phyloP scores from a whole-genome alignment of 1,140 invertebrate species.

The Aphaenogaster rudis region DNA sequence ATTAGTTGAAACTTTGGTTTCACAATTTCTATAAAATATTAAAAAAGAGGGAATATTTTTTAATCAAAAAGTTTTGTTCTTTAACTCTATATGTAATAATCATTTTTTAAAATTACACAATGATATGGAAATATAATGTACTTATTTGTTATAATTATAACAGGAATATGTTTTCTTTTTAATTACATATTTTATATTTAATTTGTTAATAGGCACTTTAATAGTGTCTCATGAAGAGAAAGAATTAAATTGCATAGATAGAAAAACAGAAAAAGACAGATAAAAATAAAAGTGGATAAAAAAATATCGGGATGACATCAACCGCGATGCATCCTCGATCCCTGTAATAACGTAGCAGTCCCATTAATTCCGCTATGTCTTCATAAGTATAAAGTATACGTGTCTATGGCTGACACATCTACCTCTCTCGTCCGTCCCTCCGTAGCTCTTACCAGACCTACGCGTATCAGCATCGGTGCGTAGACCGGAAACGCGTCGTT shows the following conservation, averaged over 20 bases:
- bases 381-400: slow-evolving; percentile 43
- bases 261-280: not conserved
- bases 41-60: not conserved
- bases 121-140: not conserved
- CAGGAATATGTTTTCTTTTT: not conserved
- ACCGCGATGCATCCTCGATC: not conserved
- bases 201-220: not conserved
- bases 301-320: not conserved
- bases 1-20: not conserved
- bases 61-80: not conserved
- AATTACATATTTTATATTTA: not conserved
- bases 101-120: not conserved
- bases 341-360: slow-evolving; percentile 30
- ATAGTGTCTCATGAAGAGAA: not conserved
- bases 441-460: slow-evolving; percentile 12
- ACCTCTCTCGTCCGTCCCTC: slow-evolving; percentile 55
- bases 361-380: slow-evolving; percentile 49
- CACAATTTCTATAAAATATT: too few species aligned
- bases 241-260: not conserved
- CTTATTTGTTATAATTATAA: not conserved
- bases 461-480: slow-evolving; percentile 60
- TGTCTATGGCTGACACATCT: slow-evolving; percentile 52
- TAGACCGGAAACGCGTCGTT: slow-evolving; percentile 73
- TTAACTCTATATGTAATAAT: not conserved
- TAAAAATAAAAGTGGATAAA: not conserved